These are phyloP conservation scores for Drosophila tanythrix DNA, from an alignment of 2,888 invertebrate species.

Conservation along the genomic window DNA sequence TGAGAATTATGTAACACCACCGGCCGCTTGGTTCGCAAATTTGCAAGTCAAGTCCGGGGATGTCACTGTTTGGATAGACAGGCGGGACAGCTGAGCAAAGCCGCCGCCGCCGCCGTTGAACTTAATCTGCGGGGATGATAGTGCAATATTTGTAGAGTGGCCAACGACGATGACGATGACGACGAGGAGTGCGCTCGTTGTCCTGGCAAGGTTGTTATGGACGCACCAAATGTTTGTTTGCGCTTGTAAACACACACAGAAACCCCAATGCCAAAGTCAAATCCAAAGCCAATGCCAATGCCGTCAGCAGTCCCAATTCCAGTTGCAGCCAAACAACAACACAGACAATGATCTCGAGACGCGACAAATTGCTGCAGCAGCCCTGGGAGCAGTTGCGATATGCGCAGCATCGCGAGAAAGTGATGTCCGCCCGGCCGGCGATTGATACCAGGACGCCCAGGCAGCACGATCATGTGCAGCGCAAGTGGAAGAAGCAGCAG, in stretches of 20 bases:
- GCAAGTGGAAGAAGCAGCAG: conserved; percentile 90
- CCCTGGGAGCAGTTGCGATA: conserved; percentile 90
- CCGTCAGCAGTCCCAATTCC: conserved; percentile 20
- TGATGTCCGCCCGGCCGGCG: conserved; percentile 88
- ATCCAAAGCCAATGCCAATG: conserved; percentile 4
- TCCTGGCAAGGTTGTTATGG: conserved; percentile 78
- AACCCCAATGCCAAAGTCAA: conserved; percentile 1
- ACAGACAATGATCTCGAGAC: conserved; percentile 88
- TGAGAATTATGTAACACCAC: conserved; percentile 76
- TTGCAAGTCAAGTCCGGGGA: conserved; percentile 77
- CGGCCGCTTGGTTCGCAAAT: conserved; percentile 61
- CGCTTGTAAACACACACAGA: conserved; percentile 57
- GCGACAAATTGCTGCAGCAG: conserved; percentile 89
- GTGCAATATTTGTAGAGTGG: conserved; percentile 71
- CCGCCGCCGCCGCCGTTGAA: conserved; percentile 65
- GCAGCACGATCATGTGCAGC: conserved; percentile 88
- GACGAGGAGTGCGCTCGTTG: conserved; percentile 48
- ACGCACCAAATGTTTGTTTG: conserved; percentile 68
- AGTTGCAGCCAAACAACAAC: conserved; percentile 11
- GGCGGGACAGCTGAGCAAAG: conserved; percentile 74
- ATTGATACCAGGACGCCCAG: conserved; percentile 89
- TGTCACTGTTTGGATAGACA: conserved; percentile 74
- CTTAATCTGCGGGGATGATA: conserved; percentile 74
- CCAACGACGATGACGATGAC: conserved; percentile 16
- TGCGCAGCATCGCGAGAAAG: conserved; percentile 89